Evolutionary conservation across 2,113 vertebrate genomes (phyloP).

Genomic region (Halcyon malimbica): DNA sequence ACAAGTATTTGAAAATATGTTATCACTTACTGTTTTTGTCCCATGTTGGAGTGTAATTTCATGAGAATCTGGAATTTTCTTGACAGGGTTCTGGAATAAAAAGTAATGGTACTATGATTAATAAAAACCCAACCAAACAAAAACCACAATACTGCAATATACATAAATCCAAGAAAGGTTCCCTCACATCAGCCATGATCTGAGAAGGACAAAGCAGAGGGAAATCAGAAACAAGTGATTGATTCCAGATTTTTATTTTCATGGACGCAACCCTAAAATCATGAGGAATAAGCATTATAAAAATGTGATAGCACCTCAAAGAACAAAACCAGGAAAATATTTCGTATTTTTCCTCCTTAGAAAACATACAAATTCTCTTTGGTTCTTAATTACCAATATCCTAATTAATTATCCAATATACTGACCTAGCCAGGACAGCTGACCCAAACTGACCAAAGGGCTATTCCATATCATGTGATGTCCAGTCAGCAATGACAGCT

Average conservation of each 20-base stretch:
- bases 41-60: conserved; percentile 94
- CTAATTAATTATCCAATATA: no score
- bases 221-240: background rate
- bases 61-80: conserved; percentile 94
- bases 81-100: conserved; percentile 85
- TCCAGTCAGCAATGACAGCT: background rate
- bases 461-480: background rate
- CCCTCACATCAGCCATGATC: background rate
- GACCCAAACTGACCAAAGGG: background rate
- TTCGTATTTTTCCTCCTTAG: background rate
- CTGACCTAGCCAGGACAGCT: background rate
- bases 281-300: background rate
- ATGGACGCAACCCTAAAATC: background rate
- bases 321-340: background rate
- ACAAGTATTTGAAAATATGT: background rate
- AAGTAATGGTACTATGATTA: background rate
- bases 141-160: accelerated
- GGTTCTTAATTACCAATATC: background rate
- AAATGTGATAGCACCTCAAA: background rate
- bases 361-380: background rate
- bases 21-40: conserved; percentile 87
- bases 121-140: background rate
- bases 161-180: background rate
- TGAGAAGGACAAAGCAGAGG: background rate
- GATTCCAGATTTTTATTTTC: background rate